Base-by-base conservation (phyloP, 2,888 invertebrate species). In the Pollenia griseotomentosa region DNA sequence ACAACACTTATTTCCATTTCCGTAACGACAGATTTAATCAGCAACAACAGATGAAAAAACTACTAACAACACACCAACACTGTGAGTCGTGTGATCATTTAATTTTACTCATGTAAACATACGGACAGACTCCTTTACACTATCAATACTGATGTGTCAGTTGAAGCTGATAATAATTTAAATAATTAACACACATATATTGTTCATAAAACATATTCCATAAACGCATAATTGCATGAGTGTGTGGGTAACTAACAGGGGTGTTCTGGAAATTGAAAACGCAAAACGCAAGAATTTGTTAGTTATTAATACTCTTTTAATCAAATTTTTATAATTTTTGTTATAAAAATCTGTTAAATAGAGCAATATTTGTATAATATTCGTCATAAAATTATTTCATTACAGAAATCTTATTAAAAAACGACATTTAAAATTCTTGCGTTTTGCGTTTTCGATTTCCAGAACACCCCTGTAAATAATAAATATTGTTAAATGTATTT, bases 1-100 rank as follows among this genome's bases (percentile, higher is more conserved):
- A 33, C 33, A 79, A 61, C 61, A 68, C 74, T 74, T 61, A 84
- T 74, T 84, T 84, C 73, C 79, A 84, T 84, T 79, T 74, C 74
- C 65, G 53, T 79, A 79, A 73, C 46, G 84, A 79, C 84, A 84
- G 78, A 84, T 79, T 84, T 79, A 79, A 84, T 84, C 84, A 61
- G 84, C 79, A 61, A 61, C 61, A 66, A 70, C 40, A 73, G 19
- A 74, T 79, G 42, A 12, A 53, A 65, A 71, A 73, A 51, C 19
- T 59, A 59, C 7, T 10, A 71, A 66, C 33, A 71, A 42, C n/a
- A 82, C 23, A 73, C 46, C 51, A 55, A 75, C 46, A 51, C 11
- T n/a, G 11, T 55, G 48, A 53, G 42, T 65, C 16, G 61, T 68
- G 33, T 75, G 33, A 81, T 66, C 57, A 74, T 77, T 68, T n/a